Base-by-base conservation (phyloP, 37 sponge, comb jelly and placozoan genomes). In the Haliclona indistincta region DNA sequence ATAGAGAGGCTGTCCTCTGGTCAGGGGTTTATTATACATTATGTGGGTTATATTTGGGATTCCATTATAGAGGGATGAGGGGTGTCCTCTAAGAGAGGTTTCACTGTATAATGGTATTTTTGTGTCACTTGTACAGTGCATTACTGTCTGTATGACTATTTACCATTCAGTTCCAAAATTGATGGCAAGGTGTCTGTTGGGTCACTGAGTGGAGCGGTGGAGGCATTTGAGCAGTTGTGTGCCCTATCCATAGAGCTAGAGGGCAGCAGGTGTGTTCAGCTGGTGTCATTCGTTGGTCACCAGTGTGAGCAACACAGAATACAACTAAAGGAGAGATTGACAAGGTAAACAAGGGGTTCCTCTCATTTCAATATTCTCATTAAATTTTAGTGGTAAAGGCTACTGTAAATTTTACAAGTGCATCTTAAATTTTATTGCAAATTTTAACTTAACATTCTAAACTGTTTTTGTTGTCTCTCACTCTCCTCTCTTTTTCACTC, bases 241-340 rank as follows among this genome's bases (percentile, higher is more conserved):
- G 19, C 3, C 44, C 15, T 68, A 13, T 22, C 45, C 25, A 43
- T 25, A 1, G n/a, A 3, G 23, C 69, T 68, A 17, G n/a, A 29
- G 7, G 2, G 7, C 8, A 39, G 43, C 36, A 35, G 17, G 2
- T 68, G 69, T 40, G 5, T 13, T 36, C 41, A 68, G 3, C 69
- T 68, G 41, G 36, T 39, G 45, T 22, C 2, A 3, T 40, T 29
- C 38, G 69, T 28, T 23, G 6, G 7, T 4, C 3, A 22, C 23
- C 34, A n/a, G 23, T 10, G 43, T 4, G 45, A 68, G 45, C 4
- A 40, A 2, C 20, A 43, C 22, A 43, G 69, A 4, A 38, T 15
- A 1, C n/a, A 43, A 43, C 36, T 68, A 26, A 40, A 68, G 28
- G 69, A 68, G 43, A 68, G 2, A 42, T 22, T 68, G 36, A 35